Base-by-base conservation (phyloP, 2,888 invertebrate species). In the Torymus aiolomorphi region DNA sequence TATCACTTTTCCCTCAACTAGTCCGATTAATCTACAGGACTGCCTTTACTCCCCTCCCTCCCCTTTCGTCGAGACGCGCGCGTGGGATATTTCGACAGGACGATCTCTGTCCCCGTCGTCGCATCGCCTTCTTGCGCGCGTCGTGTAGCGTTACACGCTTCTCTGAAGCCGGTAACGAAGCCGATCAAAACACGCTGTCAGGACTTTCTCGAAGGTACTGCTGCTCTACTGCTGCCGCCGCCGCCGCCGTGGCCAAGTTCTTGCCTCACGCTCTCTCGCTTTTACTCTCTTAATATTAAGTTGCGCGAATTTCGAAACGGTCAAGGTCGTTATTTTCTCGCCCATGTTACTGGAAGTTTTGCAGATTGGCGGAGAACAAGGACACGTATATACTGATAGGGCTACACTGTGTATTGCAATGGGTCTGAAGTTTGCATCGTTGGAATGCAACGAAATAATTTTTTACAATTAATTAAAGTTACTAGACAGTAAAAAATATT, bases 161-260 rank as follows among this genome's bases (percentile, higher is more conserved):
- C 81, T 73, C 31, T 73, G 76, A 80, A 78, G 63, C 77, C 80
- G 83, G 82, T 84, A 84, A 85, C 84, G 84, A 86, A 84, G 83
- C 82, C 83, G 84, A 85, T 85, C 85, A 84, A 85, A 87, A 86
- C 84, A 85, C 83, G 80, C 82, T 83, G 83, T 72, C 76, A 31
- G 70, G 51, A 69, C 49, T 67, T 69, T 62, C 56, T 76, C 66
- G 67, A 11, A 76, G 24, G 10, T 51, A 51, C 66, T 75, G 57
- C 31, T 57, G 66, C 20, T 20, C 49, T 65, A 20, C 52, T 13
- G 10, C 61, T 61, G 18, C 13, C 61, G 11, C 59, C 18, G 18
- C 11, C 42, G 31, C 5, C 42, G 31, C 5, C 31, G 5, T 8
- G 1, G 42, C 42, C 42, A 42, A 42, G 42, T 42, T 42, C 8